Evolutionary conservation across 2,888 invertebrate species (phyloP), one percentile per base, ranked within the genome.

Genomic region (Meloe dianella): DNA sequence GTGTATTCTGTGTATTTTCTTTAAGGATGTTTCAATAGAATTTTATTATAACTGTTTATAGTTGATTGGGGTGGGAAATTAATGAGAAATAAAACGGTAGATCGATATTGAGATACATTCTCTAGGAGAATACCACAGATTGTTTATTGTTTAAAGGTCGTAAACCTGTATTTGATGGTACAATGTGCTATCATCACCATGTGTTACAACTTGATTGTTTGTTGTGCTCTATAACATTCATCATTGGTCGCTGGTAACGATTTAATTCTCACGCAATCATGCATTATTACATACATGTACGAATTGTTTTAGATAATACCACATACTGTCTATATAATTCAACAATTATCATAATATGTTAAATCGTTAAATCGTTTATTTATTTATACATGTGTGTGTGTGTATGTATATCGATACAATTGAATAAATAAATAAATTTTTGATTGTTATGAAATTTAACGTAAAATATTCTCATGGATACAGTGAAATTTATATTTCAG

Each of bases 301-400:
- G 17, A 47, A 47, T 47, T 47, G 47, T 47, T 47, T 47, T 47
- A 20, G 47, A 47, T 47, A 20, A 47, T 47, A 47, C 5, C 20
- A 20, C 17, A 20, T 20, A 20, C 20, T 17, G 47, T 47, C 20
- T 20, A 47, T 20, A 47, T 20, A 47, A 47, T 47, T 47, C 20
- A 47, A 10, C 47, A 47, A 47, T 47, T 20, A 47, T 47, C 47
- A 47, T 47, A 47, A 47, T 47, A n/a, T 22, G 47, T 47, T 47
- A 47, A 47, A 47, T 22, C 20, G 47, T n/a, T n/a, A n/a, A n/a
- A n/a, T n/a, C n/a, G n/a, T n/a, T n/a, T n/a, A n/a, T n/a, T n/a
- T n/a, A n/a, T n/a, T n/a, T n/a, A n/a, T n/a, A n/a, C n/a, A n/a
- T n/a, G n/a, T n/a, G n/a, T n/a, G n/a, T 47, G 10, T 20, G 20